Evolutionary conservation across 2,888 invertebrate genomes (phyloP), one percentile per base, ranked within the genome.

Genomic region (Lepidonotus clava): DNA sequence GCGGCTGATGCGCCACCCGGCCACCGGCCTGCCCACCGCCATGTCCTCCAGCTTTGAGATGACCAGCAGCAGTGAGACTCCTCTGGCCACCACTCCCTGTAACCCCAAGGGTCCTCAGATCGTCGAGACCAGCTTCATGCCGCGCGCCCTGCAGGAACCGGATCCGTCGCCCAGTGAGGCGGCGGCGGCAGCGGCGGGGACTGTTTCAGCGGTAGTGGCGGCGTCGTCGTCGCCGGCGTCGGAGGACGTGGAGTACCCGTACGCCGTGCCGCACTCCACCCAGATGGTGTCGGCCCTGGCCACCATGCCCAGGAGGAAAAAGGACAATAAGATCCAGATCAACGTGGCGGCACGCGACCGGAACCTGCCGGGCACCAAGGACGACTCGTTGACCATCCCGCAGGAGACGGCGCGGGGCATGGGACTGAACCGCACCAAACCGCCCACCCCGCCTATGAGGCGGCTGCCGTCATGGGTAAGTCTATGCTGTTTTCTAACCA

Each of bases 401-500:
- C 66, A 85, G 61, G 86, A 80, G 53, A 67, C 67, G 40, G 71
- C 53, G 32, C 38, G 51, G 21, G 76, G 76, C 32, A 76, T 51
- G 51, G 76, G 86, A 21, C 40, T 71, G 36, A 32, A 32, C 34
- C 53, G 53, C 40, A 83, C 40, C 83, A 95, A 96, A 89, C 97
- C 98, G 0, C 98, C 98, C 21, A 98, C 98, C 0, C 98, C 98
- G 36, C 98, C 98, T 0, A 94, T 98, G 86, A 98, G 98, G 93
- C 95, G 98, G 92, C 97, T 97, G 93, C 97, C 97, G 4, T 97
- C 97, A 91, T 98, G 98, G 98, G 98, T 91, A 87, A 88, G 89
- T 87, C 41, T 6, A 8, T n/a, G n/a, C n/a, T n/a, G n/a, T n/a
- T n/a, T n/a, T n/a, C n/a, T n/a, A n/a, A n/a, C n/a, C n/a, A n/a